Base-by-base conservation (phyloP, 2,888 invertebrate genomes). In the Pyrgus malvae region DNA sequence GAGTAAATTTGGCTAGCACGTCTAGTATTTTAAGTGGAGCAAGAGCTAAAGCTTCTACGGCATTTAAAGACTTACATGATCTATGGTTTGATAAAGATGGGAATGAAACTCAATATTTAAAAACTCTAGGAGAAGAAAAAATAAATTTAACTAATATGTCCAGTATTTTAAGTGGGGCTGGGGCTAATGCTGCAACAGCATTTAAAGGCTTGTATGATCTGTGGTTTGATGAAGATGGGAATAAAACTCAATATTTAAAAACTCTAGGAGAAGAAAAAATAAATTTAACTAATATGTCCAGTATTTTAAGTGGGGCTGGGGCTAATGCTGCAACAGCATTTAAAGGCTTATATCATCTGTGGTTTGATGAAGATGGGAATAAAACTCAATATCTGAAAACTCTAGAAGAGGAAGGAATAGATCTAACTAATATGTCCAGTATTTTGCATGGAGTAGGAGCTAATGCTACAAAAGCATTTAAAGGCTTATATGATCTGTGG, bases 131-230 rank as follows among this genome's bases (percentile, higher is more conserved):
- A 61, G 57, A 61, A 57, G 57, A 66, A 60, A 55, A 63, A 60
- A 56, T 61, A 65, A 48, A 56, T 53, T 48, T 61, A 48, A 4
- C 58, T 56, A 67, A 54, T 57, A 61, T 69, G 21, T 68, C 67
- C 21, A 62, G 64, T 60, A 70, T 73, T 63, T 64, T 70, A 40
- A 12, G 35, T 60, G 55, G 63, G 65, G 62, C 62, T 63, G 61
- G 70, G 56, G 57, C 58, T 60, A 65, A 67, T 37, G 67, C 64
- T 56, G 50, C 65, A 38, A 23, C 55, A 58, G 62, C 63, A 45
- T 70, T 72, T 61, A 64, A 70, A 63, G 61, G 65, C 58, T 67
- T 72, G 51, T 64, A 67, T 66, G 61, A 68, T 48, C 62, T 66
- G 29, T 69, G 67, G 61, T 70, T 74, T 62, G 62, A 66, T 62